Base-by-base conservation (phyloP, 2,888 invertebrate species). In the Scrobipalpa costella region DNA sequence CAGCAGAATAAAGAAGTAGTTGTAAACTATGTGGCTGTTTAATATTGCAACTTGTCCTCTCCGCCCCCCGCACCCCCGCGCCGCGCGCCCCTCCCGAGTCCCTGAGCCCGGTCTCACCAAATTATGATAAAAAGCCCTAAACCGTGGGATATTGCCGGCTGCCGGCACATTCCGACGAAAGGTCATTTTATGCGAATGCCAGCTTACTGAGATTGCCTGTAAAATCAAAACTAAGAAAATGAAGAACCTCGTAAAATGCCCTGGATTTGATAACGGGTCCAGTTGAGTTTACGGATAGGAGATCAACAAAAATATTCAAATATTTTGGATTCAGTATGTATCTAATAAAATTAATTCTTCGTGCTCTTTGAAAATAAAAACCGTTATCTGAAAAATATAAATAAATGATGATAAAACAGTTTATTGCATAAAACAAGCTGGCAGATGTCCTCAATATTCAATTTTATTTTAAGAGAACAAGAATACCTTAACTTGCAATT, bases 111-210 rank as follows among this genome's bases (percentile, higher is more conserved):
- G n/a, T 40, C 2, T 40, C 40, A 63, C 69, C 71, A 77, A 79
- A 80, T 76, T 82, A 81, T 83, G 79, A 80, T 79, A 80, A 82
- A 77, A 75, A 73, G 73, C 72, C 74, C 76, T 76, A 71, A 75
- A 76, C 74, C 73, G 11, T 66, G 64, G 65, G 71, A 73, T 77
- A 77, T 75, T 75, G 69, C n/a, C n/a, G n/a, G n/a, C n/a, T n/a
- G 74, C 69, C 73, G 74, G 74, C 73, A 71, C 71, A 74, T 70
- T 72, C 69, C 69, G 58, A 62, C 62, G 33, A 68, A 67, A 62
- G 52, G 67, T 69, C 65, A 63, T 60, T 66, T 68, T 64, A 44
- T 61, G 61, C 33, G 17, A 34, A 61, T 40, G 49, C 55, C 21
- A 34, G 60, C 60, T 61, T 63, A 61, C 59, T 27, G 57, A 17